Percentiles rank a stretch among this genome's conserved stretches.
Conservation (phyloP, 2,113 vertebrate species). For the Pelvicachromis taeniatus region DNA sequence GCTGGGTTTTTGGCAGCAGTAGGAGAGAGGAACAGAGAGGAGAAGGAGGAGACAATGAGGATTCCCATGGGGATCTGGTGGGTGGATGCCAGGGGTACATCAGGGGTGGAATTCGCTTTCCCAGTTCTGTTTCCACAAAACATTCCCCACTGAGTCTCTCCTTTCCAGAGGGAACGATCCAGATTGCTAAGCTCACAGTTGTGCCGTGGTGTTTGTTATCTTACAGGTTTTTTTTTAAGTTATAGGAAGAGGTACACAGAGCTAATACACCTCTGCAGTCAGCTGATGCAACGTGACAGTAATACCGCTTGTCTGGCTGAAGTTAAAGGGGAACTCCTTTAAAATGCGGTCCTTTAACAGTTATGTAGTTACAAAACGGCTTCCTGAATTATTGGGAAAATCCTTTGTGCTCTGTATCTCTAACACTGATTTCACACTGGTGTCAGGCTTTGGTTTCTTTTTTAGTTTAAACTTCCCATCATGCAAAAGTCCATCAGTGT, state of each 20-base stretch:
- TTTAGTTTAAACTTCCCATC: not conserved
- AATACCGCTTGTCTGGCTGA: not conserved
- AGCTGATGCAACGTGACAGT: not conserved
- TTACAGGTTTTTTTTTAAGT: not conserved
- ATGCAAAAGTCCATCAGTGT: not conserved
- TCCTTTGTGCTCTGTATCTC: not conserved
- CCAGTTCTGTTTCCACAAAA: conserved; percentile 44
- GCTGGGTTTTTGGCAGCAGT: conserved; percentile 37
- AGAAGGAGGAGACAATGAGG: not conserved
- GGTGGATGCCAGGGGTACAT: conserved; percentile 9
- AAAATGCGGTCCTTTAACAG: not conserved
- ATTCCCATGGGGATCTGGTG: conserved; percentile 20
- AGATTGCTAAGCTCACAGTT: not conserved
- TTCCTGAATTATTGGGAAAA: not conserved
- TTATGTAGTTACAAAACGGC: not conserved
- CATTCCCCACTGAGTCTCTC: conserved; percentile 6
- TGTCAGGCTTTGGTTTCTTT: not conserved
- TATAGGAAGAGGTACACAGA: not conserved
- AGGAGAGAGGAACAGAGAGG: not conserved
- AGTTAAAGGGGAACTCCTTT: not conserved
- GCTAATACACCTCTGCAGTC: not conserved
- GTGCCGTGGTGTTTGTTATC: not conserved
- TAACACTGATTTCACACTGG: not conserved
- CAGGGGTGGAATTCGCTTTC: conserved; percentile 44
- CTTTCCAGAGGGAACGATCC: not conserved